Evolutionary conservation across 2,797 vertebrate genomes (phyloP), one percentile per base, ranked within the genome.

Genomic region (Adelosebastes latens): DNA sequence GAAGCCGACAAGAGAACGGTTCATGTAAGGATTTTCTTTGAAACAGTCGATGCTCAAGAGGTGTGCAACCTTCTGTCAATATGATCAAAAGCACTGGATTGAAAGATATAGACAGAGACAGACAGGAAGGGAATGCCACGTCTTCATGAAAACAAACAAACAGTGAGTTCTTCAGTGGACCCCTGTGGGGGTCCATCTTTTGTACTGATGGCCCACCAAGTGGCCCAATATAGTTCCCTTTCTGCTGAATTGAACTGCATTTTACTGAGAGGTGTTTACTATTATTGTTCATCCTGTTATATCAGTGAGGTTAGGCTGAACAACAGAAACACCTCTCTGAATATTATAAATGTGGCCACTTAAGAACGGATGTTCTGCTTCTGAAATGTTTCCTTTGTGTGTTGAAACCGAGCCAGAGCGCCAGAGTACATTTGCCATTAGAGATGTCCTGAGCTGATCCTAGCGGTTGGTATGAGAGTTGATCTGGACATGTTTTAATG

Each of bases 21-120:
- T 69, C 66, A 69, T 72, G 39, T 64, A 29, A 72, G 63, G 65
- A 75, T 67, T 82, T 72, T 52, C 13, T 66, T 53, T 73, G 8
- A 72, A 67, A 82, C 77, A 72, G 64, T 16, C 5, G 1, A 59
- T 75, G 22, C 65, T 32, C n/a, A 25, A 62, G 72, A 79, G 42
- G 42, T 63, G 56, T 49, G 14, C 18, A 78, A 63, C 10, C 36
- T 32, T 61, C 32, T 58, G 13, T 59, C 56, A 72, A 71, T 61
- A 32, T 61, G 56, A 82, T 77, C 49, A 71, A 42, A 69, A 62
- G 72, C 42, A n/a, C 31, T 53, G 67, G n/a, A 73, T 39, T 32
- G 34, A 84, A 62, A 58, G 24, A 68, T 68, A 66, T 31, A 71
- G 16, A 55, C 14, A 27, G 24, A 68, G 31, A 6, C 22, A 55